phyloP scores from a whole-genome alignment of 2,888 invertebrate genomes.

The Drosophila aldrichi region DNA sequence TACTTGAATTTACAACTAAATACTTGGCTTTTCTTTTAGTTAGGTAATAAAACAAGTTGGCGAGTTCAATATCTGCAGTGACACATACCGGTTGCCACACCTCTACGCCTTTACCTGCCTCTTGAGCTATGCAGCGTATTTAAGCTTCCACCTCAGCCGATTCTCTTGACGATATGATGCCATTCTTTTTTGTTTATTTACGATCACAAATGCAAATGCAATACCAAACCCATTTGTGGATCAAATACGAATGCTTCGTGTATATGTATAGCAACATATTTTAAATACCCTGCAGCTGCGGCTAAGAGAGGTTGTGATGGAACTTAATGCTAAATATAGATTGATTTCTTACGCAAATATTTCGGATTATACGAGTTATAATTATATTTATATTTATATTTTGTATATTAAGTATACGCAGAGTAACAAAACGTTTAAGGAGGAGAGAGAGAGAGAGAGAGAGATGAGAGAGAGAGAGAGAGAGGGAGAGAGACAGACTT shows the following conservation, averaged over 20 bases:
- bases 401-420: too few species aligned
- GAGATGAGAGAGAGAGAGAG: too few species aligned
- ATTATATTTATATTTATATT: too few species aligned
- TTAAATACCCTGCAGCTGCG: not conserved
- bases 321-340: not conserved
- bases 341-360: not conserved
- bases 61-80: not conserved
- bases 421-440: too few species aligned
- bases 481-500: too few species aligned
- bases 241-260: slow-evolving; percentile 5
- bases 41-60: not conserved
- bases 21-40: not conserved
- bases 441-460: too few species aligned
- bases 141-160: slow-evolving; percentile 12
- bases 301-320: not conserved
- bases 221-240: slow-evolving; percentile 34
- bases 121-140: slow-evolving; percentile 31
- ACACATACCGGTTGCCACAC: slow-evolving; percentile 42
- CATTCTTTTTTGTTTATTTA: slow-evolving; percentile 30
- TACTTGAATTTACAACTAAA: not conserved
- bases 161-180: slow-evolving; percentile 46
- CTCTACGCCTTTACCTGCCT: slow-evolving; percentile 22
- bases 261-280: slow-evolving; percentile 16
- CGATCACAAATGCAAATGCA: slow-evolving; percentile 40
- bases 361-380: too few species aligned